These are phyloP conservation scores for Nysson spinosus DNA, from an alignment of 2,888 invertebrate species.

Conservation along the genomic window DNA sequence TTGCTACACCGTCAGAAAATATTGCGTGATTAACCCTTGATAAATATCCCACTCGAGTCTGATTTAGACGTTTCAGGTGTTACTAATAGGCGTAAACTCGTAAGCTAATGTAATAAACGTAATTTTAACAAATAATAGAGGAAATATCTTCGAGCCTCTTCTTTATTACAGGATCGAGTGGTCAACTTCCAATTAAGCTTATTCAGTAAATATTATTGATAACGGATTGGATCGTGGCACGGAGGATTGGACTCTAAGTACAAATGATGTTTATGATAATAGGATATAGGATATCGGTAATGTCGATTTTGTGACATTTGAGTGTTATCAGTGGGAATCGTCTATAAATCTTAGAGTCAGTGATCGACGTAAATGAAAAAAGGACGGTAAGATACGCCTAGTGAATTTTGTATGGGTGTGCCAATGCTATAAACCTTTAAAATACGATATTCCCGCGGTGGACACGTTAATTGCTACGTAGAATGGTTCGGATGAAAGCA, in stretches of 20 bases:
- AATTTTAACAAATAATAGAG: no score
- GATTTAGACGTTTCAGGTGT: constrained; percentile 9
- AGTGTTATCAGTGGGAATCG: constrained; percentile 27
- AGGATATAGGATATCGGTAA: no score
- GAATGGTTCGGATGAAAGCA: constrained; percentile 72
- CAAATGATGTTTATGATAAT: no score
- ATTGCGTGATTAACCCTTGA: constrained; percentile 44
- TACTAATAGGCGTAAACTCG: constrained; percentile 4
- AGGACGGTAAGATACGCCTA: constrained; percentile 33
- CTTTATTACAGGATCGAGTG: no score
- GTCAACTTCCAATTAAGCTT: no score
- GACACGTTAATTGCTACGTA: constrained; percentile 75
- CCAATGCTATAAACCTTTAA: constrained; percentile 72
- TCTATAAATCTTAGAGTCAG: constrained; percentile 43
- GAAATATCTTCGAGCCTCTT: no score
- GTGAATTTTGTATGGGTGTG: constrained; percentile 75
- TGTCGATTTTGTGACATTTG: not conserved
- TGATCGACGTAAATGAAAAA: constrained; percentile 15
- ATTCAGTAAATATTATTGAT: no score
- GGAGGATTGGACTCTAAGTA: no score
- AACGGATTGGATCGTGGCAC: no score
- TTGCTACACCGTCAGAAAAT: constrained; percentile 50
- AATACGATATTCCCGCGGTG: constrained; percentile 74
- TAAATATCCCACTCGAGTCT: constrained; percentile 38
- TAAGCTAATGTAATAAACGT: no score